Conservation (phyloP, 2,888 invertebrate species). For the Acheta domesticus region DNA sequence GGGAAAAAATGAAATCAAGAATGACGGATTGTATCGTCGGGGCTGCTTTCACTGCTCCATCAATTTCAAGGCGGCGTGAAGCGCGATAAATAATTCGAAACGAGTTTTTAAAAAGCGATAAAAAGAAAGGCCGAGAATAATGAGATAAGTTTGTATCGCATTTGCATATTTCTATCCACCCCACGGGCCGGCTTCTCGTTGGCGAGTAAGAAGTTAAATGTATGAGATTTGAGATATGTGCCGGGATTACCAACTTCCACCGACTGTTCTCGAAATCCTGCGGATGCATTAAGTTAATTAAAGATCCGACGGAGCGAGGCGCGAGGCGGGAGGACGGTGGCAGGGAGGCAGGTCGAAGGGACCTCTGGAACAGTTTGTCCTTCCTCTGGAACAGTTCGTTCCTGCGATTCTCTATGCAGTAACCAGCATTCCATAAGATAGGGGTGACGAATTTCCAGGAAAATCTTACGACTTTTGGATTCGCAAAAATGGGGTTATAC, state of each 20-base stretch:
- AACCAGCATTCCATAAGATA: no score
- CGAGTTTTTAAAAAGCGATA: conserved; percentile 2
- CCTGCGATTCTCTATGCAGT: no score
- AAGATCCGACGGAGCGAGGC: background rate
- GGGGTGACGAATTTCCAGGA: no score
- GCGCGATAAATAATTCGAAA: conserved; percentile 1
- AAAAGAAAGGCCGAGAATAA: conserved; percentile 18
- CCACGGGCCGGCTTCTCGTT: background rate
- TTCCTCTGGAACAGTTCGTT: no score
- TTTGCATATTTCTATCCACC: background rate
- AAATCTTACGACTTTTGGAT: no score
- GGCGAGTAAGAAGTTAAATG: conserved; percentile 7
- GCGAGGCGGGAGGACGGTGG: background rate
- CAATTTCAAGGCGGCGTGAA: background rate
- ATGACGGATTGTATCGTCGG: conserved; percentile 18
- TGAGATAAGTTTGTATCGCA: conserved; percentile 18
- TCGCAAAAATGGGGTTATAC: no score
- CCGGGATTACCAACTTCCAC: conserved; percentile 1
- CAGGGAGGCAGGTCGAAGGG: background rate
- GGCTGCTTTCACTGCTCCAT: background rate
- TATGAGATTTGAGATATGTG: conserved; percentile 18
- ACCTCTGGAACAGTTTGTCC: background rate
- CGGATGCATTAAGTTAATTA: conserved; percentile 18
- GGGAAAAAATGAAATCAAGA: conserved; percentile 9
- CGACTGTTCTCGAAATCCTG: conserved; percentile 9